Conservation (phyloP, 2,888 invertebrate species). For the Ennomos quercinarius region DNA sequence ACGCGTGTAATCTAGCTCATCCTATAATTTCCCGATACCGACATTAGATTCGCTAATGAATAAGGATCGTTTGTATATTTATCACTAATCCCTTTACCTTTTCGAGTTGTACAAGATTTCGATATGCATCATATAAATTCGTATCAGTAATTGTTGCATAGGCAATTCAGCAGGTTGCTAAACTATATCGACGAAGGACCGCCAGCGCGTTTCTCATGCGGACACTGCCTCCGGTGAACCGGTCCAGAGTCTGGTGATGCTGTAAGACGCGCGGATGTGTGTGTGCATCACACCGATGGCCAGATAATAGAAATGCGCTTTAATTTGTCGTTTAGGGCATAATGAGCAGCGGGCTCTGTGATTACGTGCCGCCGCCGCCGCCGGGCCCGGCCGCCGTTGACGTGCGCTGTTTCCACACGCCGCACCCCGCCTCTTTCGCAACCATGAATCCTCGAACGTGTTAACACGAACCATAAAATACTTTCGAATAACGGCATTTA, state of each 20-base stretch:
- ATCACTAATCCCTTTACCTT: slow-evolving; percentile 19
- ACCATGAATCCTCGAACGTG: slow-evolving; percentile 60
- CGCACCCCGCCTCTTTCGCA: slow-evolving; percentile 53
- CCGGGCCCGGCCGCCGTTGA: slow-evolving; percentile 83
- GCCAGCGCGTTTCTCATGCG: slow-evolving; percentile 42
- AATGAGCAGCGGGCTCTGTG: slow-evolving; percentile 85
- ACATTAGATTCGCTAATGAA: slow-evolving; percentile 1
- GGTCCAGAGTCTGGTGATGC: slow-evolving; percentile 47
- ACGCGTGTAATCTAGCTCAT: not conserved
- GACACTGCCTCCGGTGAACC: slow-evolving; percentile 59
- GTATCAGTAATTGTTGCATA: slow-evolving; percentile 57
- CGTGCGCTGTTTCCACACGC: slow-evolving; percentile 75
- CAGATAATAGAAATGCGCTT: slow-evolving; percentile 85
- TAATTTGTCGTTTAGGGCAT: slow-evolving; percentile 85
- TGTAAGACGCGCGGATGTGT: slow-evolving; percentile 23
- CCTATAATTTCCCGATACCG: no score
- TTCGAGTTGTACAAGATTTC: slow-evolving; percentile 17
- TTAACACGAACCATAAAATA: slow-evolving; percentile 49
- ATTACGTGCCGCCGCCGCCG: slow-evolving; percentile 83
- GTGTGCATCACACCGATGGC: slow-evolving; percentile 73
- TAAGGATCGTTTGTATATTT: slow-evolving; percentile 16
- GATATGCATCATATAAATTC: slow-evolving; percentile 47
- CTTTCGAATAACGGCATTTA: slow-evolving; percentile 36
- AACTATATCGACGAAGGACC: slow-evolving; percentile 53
- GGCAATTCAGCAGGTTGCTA: slow-evolving; percentile 57